phyloP scores from a whole-genome alignment of 2,113 vertebrate species.

The Pholis gunnellus region DNA sequence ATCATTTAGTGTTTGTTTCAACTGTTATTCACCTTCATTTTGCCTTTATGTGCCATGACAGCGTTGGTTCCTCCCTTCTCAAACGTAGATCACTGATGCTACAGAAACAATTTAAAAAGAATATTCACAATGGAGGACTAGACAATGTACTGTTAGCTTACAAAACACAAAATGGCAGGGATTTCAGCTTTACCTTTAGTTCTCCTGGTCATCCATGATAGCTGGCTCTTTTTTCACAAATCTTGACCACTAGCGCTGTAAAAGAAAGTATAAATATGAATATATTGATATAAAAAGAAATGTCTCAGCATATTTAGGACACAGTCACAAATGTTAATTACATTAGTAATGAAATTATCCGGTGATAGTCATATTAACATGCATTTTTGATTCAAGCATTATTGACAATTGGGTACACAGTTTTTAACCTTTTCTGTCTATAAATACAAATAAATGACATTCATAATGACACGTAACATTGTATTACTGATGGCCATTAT shows the following conservation, averaged over 20 bases:
- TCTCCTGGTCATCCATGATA: not conserved
- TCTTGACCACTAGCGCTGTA: not conserved
- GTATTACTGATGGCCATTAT: no score
- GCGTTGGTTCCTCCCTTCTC: not conserved
- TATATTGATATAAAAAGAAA: not conserved
- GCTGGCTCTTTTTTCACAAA: not conserved
- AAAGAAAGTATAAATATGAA: not conserved
- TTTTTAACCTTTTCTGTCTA: not conserved
- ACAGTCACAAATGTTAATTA: not conserved
- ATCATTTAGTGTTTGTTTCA: not conserved
- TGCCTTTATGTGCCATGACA: conserved; percentile 29
- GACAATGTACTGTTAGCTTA: not conserved
- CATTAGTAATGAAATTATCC: not conserved
- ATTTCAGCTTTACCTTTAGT: conserved; percentile 32
- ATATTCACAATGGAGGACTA: not conserved
- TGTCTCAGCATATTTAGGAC: not conserved
- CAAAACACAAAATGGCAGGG: not conserved
- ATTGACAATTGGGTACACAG: not conserved
- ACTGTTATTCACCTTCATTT: conserved; percentile 40
- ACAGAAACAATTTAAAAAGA: not conserved
- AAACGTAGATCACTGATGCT: not conserved
- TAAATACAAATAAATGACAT: not conserved
- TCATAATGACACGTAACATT: no score
- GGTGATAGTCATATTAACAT: no score
- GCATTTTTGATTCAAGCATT: not conserved